Conservation (phyloP, 2,797 vertebrate species). For the Alfaro cultratus region DNA sequence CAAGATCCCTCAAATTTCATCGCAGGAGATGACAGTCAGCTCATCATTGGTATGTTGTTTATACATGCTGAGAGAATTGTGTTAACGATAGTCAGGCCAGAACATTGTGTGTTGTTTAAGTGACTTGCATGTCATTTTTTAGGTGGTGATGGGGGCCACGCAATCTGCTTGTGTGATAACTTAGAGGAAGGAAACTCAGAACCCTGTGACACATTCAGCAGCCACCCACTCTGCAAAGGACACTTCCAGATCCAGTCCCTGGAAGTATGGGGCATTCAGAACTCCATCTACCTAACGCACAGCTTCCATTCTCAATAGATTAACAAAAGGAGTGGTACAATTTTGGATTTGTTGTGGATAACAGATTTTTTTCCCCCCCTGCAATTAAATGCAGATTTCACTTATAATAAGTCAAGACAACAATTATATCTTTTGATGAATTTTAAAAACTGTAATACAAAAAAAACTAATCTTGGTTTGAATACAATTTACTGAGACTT, state of each 20-base stretch:
- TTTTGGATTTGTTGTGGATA: background rate
- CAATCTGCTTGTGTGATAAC: slow-evolving; percentile 76
- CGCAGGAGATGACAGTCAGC: slow-evolving; percentile 73
- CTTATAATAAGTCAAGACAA: background rate
- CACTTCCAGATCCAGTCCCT: slow-evolving; percentile 86
- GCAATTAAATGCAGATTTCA: background rate
- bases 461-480: background rate
- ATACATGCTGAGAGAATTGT: background rate
- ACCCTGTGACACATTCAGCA: slow-evolving; percentile 87
- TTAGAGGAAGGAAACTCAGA: slow-evolving; percentile 81
- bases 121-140: slow-evolving; percentile 29
- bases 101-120: background rate
- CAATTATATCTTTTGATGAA: background rate
- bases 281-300: slow-evolving; percentile 63
- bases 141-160: slow-evolving; percentile 87
- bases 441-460: background rate
- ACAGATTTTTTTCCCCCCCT: background rate
- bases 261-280: slow-evolving; percentile 89
- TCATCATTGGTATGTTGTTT: slow-evolving; percentile 82
- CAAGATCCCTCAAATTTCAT: slow-evolving; percentile 84
- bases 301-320: slow-evolving; percentile 36
- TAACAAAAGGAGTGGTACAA: background rate
- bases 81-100: background rate
- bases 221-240: slow-evolving; percentile 83
- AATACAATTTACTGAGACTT: background rate